Evolutionary conservation across 2,113 vertebrate genomes (phyloP).

Genomic region (Isichthys henryi): DNA sequence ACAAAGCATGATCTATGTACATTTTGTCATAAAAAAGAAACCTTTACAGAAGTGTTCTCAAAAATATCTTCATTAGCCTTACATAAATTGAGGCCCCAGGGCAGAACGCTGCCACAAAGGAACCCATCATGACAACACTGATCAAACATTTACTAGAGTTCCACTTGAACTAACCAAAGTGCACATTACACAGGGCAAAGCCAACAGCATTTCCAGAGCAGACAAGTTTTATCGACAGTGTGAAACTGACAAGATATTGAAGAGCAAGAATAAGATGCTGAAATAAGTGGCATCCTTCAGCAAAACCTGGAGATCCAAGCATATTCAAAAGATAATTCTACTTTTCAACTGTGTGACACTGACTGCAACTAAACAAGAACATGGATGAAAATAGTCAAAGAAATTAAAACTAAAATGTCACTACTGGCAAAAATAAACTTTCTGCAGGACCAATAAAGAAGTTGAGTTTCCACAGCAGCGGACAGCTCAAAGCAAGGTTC

Average conservation of each 20-base stretch:
- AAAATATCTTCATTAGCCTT: background rate
- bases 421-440: background rate
- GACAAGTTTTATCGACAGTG: background rate
- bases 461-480: background rate
- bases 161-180: background rate
- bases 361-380: background rate
- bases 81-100: background rate
- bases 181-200: background rate
- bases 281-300: background rate
- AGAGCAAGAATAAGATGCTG: background rate
- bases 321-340: background rate
- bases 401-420: background rate
- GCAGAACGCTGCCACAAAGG: background rate
- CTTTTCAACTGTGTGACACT: background rate
- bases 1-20: background rate
- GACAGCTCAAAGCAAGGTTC: background rate
- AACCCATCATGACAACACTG: background rate
- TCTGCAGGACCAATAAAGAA: background rate
- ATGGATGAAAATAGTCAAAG: background rate
- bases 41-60: background rate
- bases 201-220: background rate
- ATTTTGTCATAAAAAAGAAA: background rate
- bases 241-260: background rate
- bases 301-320: background rate
- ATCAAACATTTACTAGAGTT: constrained; percentile 1